phyloP scores from a whole-genome alignment of 2,797 vertebrate species.

The Perodicticus potto region DNA sequence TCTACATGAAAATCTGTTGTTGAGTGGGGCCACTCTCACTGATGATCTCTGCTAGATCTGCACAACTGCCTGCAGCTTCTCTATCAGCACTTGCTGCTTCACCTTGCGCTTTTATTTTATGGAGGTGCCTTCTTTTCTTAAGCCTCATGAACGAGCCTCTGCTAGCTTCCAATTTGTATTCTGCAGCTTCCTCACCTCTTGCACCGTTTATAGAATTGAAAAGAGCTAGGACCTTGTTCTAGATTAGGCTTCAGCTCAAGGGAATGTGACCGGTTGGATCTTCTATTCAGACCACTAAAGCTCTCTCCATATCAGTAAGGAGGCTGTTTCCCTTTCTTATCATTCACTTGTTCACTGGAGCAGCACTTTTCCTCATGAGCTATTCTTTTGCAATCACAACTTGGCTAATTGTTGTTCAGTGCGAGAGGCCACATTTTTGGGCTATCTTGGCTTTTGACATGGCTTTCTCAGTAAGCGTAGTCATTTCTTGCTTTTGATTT shows the following conservation, averaged over 20 bases:
- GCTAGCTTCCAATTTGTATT: not conserved
- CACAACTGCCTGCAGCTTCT: not conserved
- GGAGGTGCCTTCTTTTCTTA: not conserved
- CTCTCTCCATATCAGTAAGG: not conserved
- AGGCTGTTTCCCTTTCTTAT: not conserved
- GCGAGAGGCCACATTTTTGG: not conserved
- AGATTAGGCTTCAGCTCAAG: not conserved
- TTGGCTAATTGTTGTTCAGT: not conserved
- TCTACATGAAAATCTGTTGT: not conserved
- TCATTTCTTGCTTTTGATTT: not conserved
- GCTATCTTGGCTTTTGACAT: not conserved
- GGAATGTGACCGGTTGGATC: not conserved
- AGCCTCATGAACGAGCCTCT: not conserved
- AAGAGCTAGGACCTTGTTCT: not conserved
- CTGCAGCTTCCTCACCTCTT: not conserved
- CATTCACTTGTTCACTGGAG: not conserved
- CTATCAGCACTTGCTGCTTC: not conserved
- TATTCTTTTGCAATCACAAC: not conserved
- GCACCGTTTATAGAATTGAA: not conserved
- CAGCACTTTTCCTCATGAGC: not conserved
- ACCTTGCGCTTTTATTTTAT: not conserved
- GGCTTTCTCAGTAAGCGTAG: not conserved
- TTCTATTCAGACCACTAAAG: not conserved
- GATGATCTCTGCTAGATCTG: not conserved
- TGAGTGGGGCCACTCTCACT: not conserved